Evolutionary conservation across 2,888 invertebrate genomes (phyloP).

Genomic region (Ecliptopera silaceata): DNA sequence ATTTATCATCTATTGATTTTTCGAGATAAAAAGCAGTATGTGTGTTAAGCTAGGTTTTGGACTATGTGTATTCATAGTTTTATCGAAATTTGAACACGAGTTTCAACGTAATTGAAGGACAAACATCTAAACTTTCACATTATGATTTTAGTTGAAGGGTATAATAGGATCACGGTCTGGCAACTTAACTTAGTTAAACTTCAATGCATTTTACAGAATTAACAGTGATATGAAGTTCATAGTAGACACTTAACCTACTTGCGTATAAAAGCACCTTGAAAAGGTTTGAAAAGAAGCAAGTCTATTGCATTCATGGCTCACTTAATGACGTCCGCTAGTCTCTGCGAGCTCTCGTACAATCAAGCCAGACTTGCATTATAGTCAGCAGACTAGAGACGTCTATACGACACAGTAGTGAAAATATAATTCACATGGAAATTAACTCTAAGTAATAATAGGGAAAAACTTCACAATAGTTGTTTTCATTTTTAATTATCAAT

Average conservation of each 20-base stretch:
- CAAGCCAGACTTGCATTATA: conserved; percentile 1
- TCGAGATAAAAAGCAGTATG: too few relatives aligned
- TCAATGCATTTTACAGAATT: background rate
- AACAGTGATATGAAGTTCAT: background rate
- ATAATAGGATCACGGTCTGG: too few relatives aligned
- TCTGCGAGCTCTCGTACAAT: conserved; percentile 4
- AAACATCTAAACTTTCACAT: too few relatives aligned
- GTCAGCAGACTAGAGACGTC: background rate
- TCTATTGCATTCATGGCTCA: conserved; percentile 11
- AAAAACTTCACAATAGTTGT: too few relatives aligned
- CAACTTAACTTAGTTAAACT: background rate
- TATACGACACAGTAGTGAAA: background rate
- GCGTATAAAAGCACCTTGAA: background rate
- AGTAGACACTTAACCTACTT: background rate
- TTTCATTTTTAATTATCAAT: too few relatives aligned
- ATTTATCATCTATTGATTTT: too few relatives aligned
- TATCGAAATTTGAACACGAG: too few relatives aligned
- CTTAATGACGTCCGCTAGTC: conserved; percentile 24
- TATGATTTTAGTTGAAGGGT: too few relatives aligned
- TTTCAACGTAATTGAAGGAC: too few relatives aligned
- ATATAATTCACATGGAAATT: background rate
- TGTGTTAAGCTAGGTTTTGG: too few relatives aligned
- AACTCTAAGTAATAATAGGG: too few relatives aligned
- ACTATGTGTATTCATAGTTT: too few relatives aligned
- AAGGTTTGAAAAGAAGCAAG: conserved; percentile 10